phyloP scores from a whole-genome alignment of 2,888 invertebrate genomes.

The Ornithoptera priamus region DNA sequence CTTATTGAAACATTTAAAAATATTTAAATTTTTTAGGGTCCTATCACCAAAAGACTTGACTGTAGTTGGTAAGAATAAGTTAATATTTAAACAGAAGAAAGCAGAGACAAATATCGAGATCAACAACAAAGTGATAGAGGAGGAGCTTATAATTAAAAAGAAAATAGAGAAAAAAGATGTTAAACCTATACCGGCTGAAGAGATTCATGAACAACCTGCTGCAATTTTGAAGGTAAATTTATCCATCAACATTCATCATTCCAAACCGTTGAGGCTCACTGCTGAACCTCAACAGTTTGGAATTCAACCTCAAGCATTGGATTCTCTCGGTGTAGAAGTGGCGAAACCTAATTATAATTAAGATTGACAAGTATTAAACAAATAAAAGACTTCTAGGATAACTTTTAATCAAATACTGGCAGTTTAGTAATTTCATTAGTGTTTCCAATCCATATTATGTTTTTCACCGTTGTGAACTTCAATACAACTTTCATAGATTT shows the following conservation, averaged over 20 bases:
- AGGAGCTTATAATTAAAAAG: conserved; percentile 22
- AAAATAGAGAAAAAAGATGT: conserved; percentile 34
- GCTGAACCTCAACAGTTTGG: no score
- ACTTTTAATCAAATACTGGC: no score
- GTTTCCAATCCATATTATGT: no score
- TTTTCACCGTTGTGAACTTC: no score
- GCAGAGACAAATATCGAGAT: conserved; percentile 36
- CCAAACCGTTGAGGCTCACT: no score
- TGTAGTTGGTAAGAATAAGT: conserved; percentile 63
- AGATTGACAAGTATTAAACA: no score
- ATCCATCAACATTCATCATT: background rate
- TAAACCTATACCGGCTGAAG: conserved; percentile 18
- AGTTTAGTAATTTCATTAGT: no score
- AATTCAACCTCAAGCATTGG: no score
- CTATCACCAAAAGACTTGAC: conserved; percentile 68
- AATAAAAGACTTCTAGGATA: no score
- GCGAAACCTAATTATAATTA: no score
- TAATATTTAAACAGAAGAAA: conserved; percentile 45
- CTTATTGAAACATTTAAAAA: background rate
- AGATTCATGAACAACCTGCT: conserved; percentile 18
- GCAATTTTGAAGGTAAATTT: conserved; percentile 18
- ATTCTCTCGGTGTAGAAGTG: no score
- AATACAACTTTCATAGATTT: no score
- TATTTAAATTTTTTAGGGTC: conserved; percentile 46
- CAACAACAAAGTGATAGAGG: conserved; percentile 20